These are phyloP conservation scores for Dicentrarchus labrax DNA, from an alignment of 2,113 vertebrate genomes.

Conservation along the genomic window DNA sequence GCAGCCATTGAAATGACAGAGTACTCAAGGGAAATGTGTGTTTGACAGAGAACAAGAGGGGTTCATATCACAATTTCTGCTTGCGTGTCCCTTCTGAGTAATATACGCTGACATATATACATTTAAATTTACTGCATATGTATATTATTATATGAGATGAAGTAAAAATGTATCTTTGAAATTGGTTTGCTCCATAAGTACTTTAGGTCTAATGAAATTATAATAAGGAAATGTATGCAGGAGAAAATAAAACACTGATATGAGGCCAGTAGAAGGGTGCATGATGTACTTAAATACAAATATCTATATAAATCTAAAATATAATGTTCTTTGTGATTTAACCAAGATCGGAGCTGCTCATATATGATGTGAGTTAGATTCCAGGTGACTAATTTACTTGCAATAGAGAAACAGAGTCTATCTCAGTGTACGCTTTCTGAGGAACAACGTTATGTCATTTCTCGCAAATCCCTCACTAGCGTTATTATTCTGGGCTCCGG, in stretches of 20 bases:
- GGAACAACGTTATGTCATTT: constrained; percentile 29
- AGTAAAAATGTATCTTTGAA: constrained; percentile 21
- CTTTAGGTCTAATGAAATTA: not conserved
- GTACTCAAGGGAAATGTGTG: constrained; percentile 38
- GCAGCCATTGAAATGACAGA: constrained; percentile 44
- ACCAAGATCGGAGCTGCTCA: not conserved
- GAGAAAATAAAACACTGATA: not conserved
- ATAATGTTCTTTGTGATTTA: not conserved
- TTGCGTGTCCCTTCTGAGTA: constrained; percentile 8
- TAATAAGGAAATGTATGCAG: not conserved
- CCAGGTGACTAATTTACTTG: constrained; percentile 8
- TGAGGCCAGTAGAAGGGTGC: not conserved
- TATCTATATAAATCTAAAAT: not conserved
- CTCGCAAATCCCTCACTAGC: constrained; percentile 36
- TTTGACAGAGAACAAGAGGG: constrained; percentile 22
- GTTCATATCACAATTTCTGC: constrained; percentile 32
- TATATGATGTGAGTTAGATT: not conserved
- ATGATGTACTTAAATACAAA: constrained; percentile 3
- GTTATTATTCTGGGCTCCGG: constrained; percentile 23
- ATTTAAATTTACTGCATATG: constrained; percentile 29
- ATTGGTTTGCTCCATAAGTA: not conserved
- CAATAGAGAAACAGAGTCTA: constrained; percentile 6
- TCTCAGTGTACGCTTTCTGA: constrained; percentile 7
- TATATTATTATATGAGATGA: not conserved
- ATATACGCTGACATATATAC: constrained; percentile 38